Evolutionary conservation across 2,797 vertebrate species (phyloP).

Genomic region (Odontamblyopus lacepedii): DNA sequence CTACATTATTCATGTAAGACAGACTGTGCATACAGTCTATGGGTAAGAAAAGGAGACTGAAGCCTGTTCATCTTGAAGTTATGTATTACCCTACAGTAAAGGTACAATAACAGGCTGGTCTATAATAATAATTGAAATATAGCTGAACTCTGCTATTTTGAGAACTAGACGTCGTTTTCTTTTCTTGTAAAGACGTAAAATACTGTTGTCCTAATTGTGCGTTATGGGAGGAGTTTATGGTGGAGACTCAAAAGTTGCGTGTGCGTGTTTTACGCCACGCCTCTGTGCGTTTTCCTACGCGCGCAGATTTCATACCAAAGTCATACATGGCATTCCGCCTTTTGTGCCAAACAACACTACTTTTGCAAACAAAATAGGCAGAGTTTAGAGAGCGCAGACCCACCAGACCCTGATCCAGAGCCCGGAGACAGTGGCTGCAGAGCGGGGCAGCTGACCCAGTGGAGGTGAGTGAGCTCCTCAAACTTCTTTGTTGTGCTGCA

Average conservation of each 20-base stretch:
- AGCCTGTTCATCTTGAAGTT: neutral
- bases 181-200: neutral
- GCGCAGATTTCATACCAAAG: constrained; percentile 80
- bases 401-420: neutral
- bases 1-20: too few relatives aligned
- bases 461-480: constrained; percentile 70
- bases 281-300: constrained; percentile 72
- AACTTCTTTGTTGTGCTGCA: constrained; percentile 75
- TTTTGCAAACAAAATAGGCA: constrained; percentile 41
- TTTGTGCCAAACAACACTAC: constrained; percentile 68
- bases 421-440: constrained; percentile 24
- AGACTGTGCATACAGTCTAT: too few relatives aligned
- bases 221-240: constrained; percentile 69
- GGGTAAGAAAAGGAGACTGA: neutral
- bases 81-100: neutral
- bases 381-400: neutral
- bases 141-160: neutral
- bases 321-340: constrained; percentile 79
- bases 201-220: neutral
- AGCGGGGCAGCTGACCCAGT: constrained; percentile 49
- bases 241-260: constrained; percentile 68
- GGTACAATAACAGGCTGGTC: too few relatives aligned
- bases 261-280: constrained; percentile 75
- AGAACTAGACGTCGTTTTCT: neutral
- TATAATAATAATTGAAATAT: neutral